Percentiles rank a stretch among this genome's conserved stretches.
These are phyloP conservation scores for Wiebesia pumilae DNA, from an alignment of 1,140 invertebrate genomes.

Conservation along the genomic window DNA sequence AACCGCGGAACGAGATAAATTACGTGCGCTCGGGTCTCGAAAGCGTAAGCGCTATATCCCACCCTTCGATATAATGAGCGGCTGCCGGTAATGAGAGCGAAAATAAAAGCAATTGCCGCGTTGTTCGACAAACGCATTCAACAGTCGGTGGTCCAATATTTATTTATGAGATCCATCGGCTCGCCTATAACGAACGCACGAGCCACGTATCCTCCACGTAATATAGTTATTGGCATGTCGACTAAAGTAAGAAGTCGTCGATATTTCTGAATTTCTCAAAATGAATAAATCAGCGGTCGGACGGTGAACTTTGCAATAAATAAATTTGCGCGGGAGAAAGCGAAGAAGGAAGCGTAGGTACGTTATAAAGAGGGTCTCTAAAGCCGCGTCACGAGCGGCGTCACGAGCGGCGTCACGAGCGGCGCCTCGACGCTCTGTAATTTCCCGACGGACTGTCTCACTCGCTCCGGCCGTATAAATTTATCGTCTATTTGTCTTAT, in stretches of 20 bases:
- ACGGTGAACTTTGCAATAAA: constrained; percentile 33
- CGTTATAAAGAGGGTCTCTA: background rate
- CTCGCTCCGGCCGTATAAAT: constrained; percentile 37
- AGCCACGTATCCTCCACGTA: background rate
- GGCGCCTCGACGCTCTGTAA: constrained; percentile 6
- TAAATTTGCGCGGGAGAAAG: constrained; percentile 23
- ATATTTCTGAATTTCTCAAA: constrained; percentile 43
- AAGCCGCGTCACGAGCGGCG: too few relatives aligned
- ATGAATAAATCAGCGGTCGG: constrained; percentile 44
- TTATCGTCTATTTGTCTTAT: constrained; percentile 53
- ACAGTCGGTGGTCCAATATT: constrained; percentile 30
- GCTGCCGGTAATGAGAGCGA: background rate
- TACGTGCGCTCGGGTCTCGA: background rate
- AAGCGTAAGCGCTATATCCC: background rate
- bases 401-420: background rate
- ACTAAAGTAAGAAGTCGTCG: constrained; percentile 4
- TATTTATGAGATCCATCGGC: constrained; percentile 44
- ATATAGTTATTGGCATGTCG: constrained; percentile 36
- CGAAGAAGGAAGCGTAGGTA: background rate
- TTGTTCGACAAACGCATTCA: background rate
- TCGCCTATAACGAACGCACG: constrained; percentile 13
- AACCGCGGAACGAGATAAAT: constrained; percentile 7
- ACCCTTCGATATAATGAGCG: background rate
- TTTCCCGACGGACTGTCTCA: constrained; percentile 44
- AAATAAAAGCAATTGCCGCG: background rate